Conservation (phyloP, 2,113 vertebrate species). For the Cynopterus brachyotis region DNA sequence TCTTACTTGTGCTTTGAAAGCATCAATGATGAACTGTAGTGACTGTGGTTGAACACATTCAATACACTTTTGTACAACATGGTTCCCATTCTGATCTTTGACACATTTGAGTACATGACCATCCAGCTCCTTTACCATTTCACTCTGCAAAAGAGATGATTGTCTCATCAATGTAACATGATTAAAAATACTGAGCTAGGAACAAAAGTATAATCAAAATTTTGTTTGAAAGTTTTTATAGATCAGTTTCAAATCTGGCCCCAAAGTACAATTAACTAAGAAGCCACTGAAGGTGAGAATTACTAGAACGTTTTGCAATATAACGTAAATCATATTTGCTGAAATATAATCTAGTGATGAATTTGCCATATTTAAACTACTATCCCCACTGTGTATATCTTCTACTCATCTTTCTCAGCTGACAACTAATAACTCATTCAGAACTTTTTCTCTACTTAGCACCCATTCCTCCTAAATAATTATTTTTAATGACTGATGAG, state of each 20-base stretch:
- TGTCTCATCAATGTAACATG: neutral
- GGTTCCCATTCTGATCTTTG: slow-evolving; percentile 98
- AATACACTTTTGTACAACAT: slow-evolving; percentile 98
- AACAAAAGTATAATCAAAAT: neutral
- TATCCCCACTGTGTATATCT: neutral
- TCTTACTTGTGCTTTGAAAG: slow-evolving; percentile 96
- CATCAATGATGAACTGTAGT: slow-evolving; percentile 96
- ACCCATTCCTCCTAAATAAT: neutral
- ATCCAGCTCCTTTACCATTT: slow-evolving; percentile 96
- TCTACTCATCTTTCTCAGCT: neutral
- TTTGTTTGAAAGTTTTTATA: neutral
- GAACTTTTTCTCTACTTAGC: neutral
- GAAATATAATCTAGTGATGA: neutral
- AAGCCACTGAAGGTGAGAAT: neutral
- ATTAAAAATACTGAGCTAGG: neutral
- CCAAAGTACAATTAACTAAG: neutral
- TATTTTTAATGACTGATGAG: neutral
- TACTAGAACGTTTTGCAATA: neutral
- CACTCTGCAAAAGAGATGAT: slow-evolving; percentile 85
- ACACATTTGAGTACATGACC: slow-evolving; percentile 98
- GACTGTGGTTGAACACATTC: slow-evolving; percentile 97
- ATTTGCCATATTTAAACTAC: neutral
- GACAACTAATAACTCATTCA: neutral
- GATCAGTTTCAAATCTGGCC: neutral
- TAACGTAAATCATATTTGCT: neutral